Evolutionary conservation across 2,797 vertebrate species (phyloP).

Genomic region (Acrocephalus scirpaceus): DNA sequence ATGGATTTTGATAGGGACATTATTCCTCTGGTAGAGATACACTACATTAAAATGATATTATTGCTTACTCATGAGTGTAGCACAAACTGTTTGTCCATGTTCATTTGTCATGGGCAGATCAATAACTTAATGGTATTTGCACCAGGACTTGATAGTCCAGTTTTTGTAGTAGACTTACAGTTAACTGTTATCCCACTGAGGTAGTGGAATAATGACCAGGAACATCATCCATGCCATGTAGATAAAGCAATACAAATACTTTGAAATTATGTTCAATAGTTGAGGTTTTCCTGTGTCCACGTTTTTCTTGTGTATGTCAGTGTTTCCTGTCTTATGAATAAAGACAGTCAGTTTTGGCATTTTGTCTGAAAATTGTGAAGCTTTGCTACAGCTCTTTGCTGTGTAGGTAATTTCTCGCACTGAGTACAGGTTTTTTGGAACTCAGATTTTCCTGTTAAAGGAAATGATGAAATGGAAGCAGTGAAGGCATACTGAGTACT

Average conservation of each 20-base stretch:
- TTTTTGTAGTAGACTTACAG: background rate
- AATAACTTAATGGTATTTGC: background rate
- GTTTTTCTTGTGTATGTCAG: background rate
- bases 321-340: background rate
- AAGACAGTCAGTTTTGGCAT: background rate
- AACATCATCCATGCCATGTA: accelerated
- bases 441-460: slow-evolving; percentile 43
- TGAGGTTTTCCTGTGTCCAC: background rate
- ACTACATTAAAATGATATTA: background rate
- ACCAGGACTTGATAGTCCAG: background rate
- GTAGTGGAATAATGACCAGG: background rate
- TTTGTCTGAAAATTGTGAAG: background rate
- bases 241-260: background rate
- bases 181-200: background rate
- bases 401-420: slow-evolving; percentile 36
- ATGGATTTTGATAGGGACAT: accelerated
- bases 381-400: background rate
- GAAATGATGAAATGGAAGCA: slow-evolving; percentile 63
- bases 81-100: background rate
- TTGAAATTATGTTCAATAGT: background rate
- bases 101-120: background rate
- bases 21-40: background rate
- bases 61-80: background rate
- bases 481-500: background rate
- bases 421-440: slow-evolving; percentile 19